Base-by-base conservation (phyloP, 2,888 invertebrate species). In the Heliothis peltigera region DNA sequence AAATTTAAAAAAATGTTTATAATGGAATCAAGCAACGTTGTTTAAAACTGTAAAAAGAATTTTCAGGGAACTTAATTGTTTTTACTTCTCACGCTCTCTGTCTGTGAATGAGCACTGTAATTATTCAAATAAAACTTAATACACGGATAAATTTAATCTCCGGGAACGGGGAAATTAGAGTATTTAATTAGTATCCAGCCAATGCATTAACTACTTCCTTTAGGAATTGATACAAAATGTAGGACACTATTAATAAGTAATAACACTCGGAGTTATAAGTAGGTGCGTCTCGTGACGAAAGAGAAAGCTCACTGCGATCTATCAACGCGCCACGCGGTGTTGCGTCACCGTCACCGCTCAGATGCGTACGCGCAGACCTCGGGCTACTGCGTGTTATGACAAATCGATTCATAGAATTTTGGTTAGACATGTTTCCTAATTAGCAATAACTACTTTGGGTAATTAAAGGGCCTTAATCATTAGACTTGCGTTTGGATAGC, bases 231-330 rank as follows among this genome's bases (percentile, higher is more conserved):
- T 4, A 35, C 15, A 15, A 15, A 35, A 12, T 15, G 35, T 15
- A 35, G 35, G 2, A 1, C n/a, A 4, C 18, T 60, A 56, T 48
- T 43, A 54, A 35, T 53, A 25, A 49, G 42, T 8, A 61, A 49
- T 21, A 61, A 57, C 48, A 56, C 15, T 62, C 25, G 44, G 55
- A 61, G 35, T 49, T n/a, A 53, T 48, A 49, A 39, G 17, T 25
- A 49, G 21, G 42, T 49, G 53, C 42, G 43, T 60, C 60, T 65
- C 43, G 70, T 79, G 76, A 71, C 73, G 81, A 83, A 86, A 87
- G 91, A 84, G 91, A 91, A 91, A 91, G 89, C 81, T 85, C 55
- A 54, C 62, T 43, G 70, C 80, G 77, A 87, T 89, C 84, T 80
- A 87, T 86, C 84, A 84, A 75, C 69, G 49, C 60, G 65, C 53